Base-by-base conservation (phyloP, 2,113 vertebrate species). In the Talpa occidentalis region DNA sequence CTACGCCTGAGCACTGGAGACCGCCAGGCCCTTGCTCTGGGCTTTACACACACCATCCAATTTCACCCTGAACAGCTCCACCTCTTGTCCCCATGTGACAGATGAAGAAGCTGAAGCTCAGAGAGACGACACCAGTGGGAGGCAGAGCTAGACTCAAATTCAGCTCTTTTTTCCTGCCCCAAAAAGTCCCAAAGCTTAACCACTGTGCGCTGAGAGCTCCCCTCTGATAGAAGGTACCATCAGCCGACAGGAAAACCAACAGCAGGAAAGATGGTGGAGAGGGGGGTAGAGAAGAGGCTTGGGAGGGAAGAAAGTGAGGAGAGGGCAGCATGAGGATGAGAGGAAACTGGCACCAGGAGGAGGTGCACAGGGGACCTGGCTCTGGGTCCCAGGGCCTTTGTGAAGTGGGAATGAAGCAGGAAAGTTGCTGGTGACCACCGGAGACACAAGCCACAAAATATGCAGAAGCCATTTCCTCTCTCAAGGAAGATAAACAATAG, bases 401-500 rank as follows among this genome's bases (percentile, higher is more conserved):
- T 15, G 44, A 64, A 44, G 84, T 10, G 56, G 92, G 80, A 42
- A 69, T 0, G 26, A 62, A 40, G 82, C n/a, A 74, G 86, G 52
- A 49, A 66, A 66, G 32, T n/a, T 87, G 83, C 42, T 72, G 77
- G 74, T 87, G 85, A 95, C 95, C 44, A 60, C 42, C 15, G 78
- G 79, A 96, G 97, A 97, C 62, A 88, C 64, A 96, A 88, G 88
- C 97, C 94, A 85, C 96, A 80, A 97, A 94, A 96, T 88, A 97
- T 89, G 90, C 73, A 97, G 94, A 96, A 97, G 82, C 89, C 94
- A 97, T 96, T 98, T 97, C 93, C 95, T 97, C 94, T 96, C 97
- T 91, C 78, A 90, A 95, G 95, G 91, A 91, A 96, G 81, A 96
- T 95, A 97, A 98, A 95, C 94, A 97, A 47, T 90, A 96, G 97